A percentile compares a stretch with the other conserved stretches of the same genome.
These are phyloP conservation scores for Taurulus bubalis DNA, from an alignment of 2,113 vertebrate genomes.

Conservation along the genomic window DNA sequence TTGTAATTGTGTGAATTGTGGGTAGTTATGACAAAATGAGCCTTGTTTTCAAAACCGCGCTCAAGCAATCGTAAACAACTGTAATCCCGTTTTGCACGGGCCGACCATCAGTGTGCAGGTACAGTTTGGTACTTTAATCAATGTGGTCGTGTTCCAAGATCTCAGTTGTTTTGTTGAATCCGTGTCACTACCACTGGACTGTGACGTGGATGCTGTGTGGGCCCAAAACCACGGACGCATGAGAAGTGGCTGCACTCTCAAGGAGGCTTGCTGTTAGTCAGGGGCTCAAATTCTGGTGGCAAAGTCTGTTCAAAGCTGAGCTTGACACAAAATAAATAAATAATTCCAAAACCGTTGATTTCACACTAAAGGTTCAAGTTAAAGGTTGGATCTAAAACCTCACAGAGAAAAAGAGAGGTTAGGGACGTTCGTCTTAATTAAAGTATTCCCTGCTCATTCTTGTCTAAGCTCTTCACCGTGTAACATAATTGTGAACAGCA, in stretches of 20 bases:
- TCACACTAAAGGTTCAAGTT: neutral
- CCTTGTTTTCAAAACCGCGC: no score
- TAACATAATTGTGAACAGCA: constrained; percentile 57
- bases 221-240: no score
- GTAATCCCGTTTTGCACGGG: neutral
- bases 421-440: neutral
- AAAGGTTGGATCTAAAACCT: neutral
- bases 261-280: neutral
- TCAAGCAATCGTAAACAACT: no score
- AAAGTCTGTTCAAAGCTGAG: neutral
- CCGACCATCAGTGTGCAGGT: neutral
- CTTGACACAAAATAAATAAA: neutral
- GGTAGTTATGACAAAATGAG: no score
- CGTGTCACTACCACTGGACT: neutral
- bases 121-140: neutral
- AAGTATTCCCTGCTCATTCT: constrained; percentile 20
- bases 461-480: constrained; percentile 26
- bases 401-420: neutral
- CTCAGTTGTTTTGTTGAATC: neutral
- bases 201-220: no score
- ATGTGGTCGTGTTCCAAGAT: neutral
- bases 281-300: neutral
- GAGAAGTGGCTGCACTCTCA: no score
- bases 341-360: neutral
- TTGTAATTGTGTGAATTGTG: no score